A percentile compares a stretch with the other conserved stretches of the same genome.
phyloP scores from a whole-genome alignment of 2,113 vertebrate genomes.

The Passer montanus region DNA sequence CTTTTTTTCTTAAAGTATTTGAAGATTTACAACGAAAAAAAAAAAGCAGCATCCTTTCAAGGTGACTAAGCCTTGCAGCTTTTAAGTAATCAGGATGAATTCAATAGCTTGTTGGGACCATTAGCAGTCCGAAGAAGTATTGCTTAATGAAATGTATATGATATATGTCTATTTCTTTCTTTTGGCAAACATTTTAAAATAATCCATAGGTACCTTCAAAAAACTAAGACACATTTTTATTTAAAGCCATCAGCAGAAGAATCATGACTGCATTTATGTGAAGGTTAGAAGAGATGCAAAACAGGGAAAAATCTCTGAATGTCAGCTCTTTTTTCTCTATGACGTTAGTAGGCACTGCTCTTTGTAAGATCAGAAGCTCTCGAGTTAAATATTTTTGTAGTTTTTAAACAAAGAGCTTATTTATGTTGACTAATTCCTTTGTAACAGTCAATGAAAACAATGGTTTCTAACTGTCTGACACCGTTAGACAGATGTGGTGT shows the following conservation, averaged over 20 bases:
- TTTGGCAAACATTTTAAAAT: conserved; percentile 38
- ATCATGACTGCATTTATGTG: background rate
- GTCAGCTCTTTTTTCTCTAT: background rate
- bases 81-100: conserved; percentile 68
- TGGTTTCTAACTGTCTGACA: conserved; percentile 17
- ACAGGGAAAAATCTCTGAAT: conserved; percentile 20
- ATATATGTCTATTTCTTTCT: conserved; percentile 20
- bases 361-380: conserved; percentile 58
- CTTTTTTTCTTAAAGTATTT: conserved; percentile 75
- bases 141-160: conserved; percentile 70
- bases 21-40: conserved; percentile 66
- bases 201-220: conserved; percentile 47
- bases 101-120: conserved; percentile 53
- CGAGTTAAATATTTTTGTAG: conserved; percentile 37
- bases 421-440: conserved; percentile 47
- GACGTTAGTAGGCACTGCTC: conserved; percentile 6
- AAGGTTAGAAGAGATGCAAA: conserved; percentile 19
- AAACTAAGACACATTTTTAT: conserved; percentile 23
- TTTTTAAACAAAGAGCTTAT: conserved; percentile 43
- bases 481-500: background rate
- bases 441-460: conserved; percentile 5
- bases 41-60: conserved; percentile 73
- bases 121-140: conserved; percentile 41
- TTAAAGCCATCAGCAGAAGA: background rate
- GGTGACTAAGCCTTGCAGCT: conserved; percentile 70